These are phyloP conservation scores for Acrocephalus kingi DNA, from an alignment of 2,113 vertebrate genomes.

Conservation along the genomic window DNA sequence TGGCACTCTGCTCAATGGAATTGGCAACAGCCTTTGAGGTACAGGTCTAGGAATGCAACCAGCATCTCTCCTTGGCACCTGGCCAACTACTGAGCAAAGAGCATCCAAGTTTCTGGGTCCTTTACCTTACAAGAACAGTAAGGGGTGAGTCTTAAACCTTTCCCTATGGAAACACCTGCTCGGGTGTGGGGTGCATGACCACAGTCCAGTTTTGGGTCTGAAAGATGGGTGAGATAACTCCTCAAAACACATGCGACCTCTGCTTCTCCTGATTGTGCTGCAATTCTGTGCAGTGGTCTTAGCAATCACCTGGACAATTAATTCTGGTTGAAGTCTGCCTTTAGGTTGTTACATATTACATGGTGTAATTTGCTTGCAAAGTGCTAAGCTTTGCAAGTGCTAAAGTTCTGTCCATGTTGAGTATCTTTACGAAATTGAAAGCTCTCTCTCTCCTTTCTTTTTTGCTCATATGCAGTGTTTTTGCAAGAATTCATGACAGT, in stretches of 20 bases:
- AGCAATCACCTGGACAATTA: not conserved
- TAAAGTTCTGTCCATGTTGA: rapidly evolving
- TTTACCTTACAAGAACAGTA: no score
- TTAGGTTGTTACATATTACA: not conserved
- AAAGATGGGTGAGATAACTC: not conserved
- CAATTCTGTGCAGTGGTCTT: not conserved
- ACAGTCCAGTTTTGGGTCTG: not conserved
- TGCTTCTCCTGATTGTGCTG: not conserved
- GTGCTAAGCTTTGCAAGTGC: not conserved
- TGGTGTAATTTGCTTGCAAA: not conserved
- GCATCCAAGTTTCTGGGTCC: no score
- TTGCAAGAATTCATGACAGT: not conserved
- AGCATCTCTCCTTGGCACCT: no score
- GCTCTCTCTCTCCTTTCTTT: not conserved
- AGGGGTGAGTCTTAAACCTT: no score
- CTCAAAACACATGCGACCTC: not conserved
- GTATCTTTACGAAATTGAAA: not conserved
- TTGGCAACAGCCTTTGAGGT: no score
- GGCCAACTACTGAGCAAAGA: no score
- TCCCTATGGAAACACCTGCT: no score
- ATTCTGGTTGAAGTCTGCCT: not conserved
- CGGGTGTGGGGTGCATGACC: no score
- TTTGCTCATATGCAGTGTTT: not conserved
- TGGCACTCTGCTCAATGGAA: no score
- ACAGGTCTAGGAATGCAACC: no score